These are phyloP conservation scores for Meloe dianella DNA, from an alignment of 2,888 invertebrate genomes.

Conservation along the genomic window DNA sequence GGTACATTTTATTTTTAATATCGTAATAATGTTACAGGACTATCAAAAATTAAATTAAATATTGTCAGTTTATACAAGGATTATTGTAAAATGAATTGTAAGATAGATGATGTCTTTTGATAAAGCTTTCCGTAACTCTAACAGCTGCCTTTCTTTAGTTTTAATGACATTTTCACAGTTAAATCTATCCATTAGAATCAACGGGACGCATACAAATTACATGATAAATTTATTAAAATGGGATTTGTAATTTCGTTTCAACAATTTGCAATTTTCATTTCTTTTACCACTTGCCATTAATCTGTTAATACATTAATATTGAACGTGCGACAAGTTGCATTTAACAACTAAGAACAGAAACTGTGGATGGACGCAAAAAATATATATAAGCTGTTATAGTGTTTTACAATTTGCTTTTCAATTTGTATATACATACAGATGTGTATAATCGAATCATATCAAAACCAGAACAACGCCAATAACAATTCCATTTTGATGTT, in stretches of 20 bases:
- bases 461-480: not conserved
- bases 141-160: conserved; percentile 33
- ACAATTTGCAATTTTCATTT: conserved; percentile 9
- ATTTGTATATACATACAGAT: not conserved
- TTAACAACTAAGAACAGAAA: not conserved
- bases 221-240: conserved; percentile 29
- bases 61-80: conserved; percentile 37
- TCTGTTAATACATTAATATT: conserved; percentile 16
- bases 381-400: not conserved
- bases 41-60: conserved; percentile 37
- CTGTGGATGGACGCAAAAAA: not conserved
- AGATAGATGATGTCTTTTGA: conserved; percentile 32
- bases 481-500: not conserved
- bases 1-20: not conserved
- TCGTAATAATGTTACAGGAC: conserved; percentile 21
- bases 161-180: conserved; percentile 19
- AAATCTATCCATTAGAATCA: conserved; percentile 16
- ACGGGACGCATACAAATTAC: conserved; percentile 29
- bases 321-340: conserved; percentile 9
- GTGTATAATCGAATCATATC: not conserved
- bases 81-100: conserved; percentile 34
- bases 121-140: conserved; percentile 35
- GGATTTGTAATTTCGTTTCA: conserved; percentile 20
- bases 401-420: not conserved
- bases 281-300: conserved; percentile 9